Base-by-base conservation (phyloP, 2,888 invertebrate genomes). In the Meiosimyza platycephala region DNA sequence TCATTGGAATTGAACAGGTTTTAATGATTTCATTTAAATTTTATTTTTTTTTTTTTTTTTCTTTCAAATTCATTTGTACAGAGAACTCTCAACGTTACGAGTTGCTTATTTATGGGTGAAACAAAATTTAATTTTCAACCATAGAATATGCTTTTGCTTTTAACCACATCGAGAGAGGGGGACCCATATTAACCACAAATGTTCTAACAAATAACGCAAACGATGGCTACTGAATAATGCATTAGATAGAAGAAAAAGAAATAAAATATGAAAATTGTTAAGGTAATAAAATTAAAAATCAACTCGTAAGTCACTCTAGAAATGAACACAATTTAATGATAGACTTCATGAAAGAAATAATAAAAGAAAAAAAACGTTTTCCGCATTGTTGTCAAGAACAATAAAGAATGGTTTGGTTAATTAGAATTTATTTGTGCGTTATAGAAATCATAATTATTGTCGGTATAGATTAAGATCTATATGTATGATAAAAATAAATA, bases 331-430 rank as follows among this genome's bases (percentile, higher is more conserved):
- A 60, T 69, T 40, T 51, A 22, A 60, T 52, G 16, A 51, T 50
- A 12, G 69, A 51, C 60, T 60, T 51, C n/a, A n/a, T 51, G 69
- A 55, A n/a, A 40, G 55, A n/a, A 47, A 11, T 12, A 47, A 13
- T 12, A 64, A 51, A 64, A 16, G 11, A 47, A 11, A 28, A 47
- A 15, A 64, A 54, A 33, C 12, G 59, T 69, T 62, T 69, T 69
- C 69, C 69, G 69, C 69, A 69, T 69, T 69, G 69, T 33, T 62
- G 69, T 11, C 48, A 33, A 52, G 60, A 62, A 69, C 60, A 59
- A 62, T 33, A 60, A 60, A 52, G 22, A 9, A 33, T 40, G 40
- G 9, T 40, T 40, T 40, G 28, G 28, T 40, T 9, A 40, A 6
- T 1, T 9, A 40, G 40, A 40, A 40, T 40, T 40, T 40, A 9